phyloP scores from a whole-genome alignment of 2,888 invertebrate species.

The Mallateleia sp. region DNA sequence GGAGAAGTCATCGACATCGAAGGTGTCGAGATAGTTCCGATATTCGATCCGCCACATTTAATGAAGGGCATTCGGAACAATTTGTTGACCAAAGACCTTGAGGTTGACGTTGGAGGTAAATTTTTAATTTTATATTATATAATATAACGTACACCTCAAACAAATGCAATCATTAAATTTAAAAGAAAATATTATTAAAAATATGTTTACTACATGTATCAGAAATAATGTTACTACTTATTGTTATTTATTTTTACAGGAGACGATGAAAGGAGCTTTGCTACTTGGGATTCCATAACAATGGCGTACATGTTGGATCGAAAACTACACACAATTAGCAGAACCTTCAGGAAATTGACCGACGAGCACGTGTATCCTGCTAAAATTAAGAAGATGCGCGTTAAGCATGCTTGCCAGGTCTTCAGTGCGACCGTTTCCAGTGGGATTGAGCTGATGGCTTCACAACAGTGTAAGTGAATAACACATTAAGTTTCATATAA shows the following conservation, averaged over 20 bases:
- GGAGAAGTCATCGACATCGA: too few relatives aligned
- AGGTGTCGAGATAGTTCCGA: too few relatives aligned
- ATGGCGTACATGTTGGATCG: constrained; percentile 27
- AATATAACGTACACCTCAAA: too few relatives aligned
- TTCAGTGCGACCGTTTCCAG: constrained; percentile 19
- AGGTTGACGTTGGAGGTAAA: constrained; percentile 33
- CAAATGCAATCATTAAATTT: too few relatives aligned
- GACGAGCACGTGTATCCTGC: constrained; percentile 33
- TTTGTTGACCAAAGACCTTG: constrained; percentile 49
- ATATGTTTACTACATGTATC: too few relatives aligned
- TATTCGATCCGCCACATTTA: constrained; percentile 37
- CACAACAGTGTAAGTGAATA: neutral
- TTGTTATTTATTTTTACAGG: too few relatives aligned
- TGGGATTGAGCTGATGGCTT: neutral
- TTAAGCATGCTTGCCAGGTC: constrained; percentile 32
- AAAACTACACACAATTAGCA: neutral
- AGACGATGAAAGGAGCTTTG: constrained; percentile 1
- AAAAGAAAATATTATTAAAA: too few relatives aligned
- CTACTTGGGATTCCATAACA: constrained; percentile 23
- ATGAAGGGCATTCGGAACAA: constrained; percentile 64
- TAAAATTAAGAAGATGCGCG: constrained; percentile 27
- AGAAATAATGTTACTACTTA: too few relatives aligned
- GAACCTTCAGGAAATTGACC: constrained; percentile 35
- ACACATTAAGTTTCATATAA: too few relatives aligned
- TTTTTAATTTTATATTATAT: too few relatives aligned